Evolutionary conservation across 2,797 vertebrate genomes (phyloP).

Genomic region (Molossus alvarezi): DNA sequence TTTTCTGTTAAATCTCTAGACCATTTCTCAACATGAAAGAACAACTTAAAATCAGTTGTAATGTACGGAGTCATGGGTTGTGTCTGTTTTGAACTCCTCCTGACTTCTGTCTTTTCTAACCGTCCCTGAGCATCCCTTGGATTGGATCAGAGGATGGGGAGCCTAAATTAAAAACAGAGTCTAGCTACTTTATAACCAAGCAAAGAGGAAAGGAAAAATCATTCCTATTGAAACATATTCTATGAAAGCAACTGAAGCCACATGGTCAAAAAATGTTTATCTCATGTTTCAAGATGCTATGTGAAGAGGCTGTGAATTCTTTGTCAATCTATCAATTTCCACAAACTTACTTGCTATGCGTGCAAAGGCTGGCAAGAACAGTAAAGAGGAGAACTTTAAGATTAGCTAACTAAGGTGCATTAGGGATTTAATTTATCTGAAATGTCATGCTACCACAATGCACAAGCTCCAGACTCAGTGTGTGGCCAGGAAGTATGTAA

Average conservation of each 20-base stretch:
- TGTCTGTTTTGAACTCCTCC: slow-evolving; percentile 71
- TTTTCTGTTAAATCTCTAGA: slow-evolving; percentile 75
- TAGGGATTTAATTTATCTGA: slow-evolving; percentile 25
- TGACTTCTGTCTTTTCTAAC: slow-evolving; percentile 74
- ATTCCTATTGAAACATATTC: neutral
- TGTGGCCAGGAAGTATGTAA: slow-evolving; percentile 1
- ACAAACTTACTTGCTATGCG: neutral
- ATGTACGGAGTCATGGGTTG: slow-evolving; percentile 40
- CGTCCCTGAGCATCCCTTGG: slow-evolving; percentile 56
- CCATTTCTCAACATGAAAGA: slow-evolving; percentile 75
- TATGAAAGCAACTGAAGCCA: neutral
- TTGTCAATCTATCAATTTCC: neutral
- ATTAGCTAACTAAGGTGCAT: neutral
- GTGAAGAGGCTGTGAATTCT: neutral
- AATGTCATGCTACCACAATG: neutral
- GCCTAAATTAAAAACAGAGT: slow-evolving; percentile 72
- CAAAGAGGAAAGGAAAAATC: slow-evolving; percentile 17
- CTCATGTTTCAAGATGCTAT: neutral
- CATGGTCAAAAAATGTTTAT: neutral
- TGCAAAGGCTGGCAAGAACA: neutral
- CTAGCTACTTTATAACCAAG: slow-evolving; percentile 39
- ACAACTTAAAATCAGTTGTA: slow-evolving; percentile 64
- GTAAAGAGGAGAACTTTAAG: slow-evolving; percentile 32
- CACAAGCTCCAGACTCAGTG: slow-evolving; percentile 8
- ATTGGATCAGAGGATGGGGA: slow-evolving; percentile 67